Evolutionary conservation across 2,113 vertebrate species (phyloP), one percentile per base, ranked within the genome.

Genomic region (Scortum barcoo): DNA sequence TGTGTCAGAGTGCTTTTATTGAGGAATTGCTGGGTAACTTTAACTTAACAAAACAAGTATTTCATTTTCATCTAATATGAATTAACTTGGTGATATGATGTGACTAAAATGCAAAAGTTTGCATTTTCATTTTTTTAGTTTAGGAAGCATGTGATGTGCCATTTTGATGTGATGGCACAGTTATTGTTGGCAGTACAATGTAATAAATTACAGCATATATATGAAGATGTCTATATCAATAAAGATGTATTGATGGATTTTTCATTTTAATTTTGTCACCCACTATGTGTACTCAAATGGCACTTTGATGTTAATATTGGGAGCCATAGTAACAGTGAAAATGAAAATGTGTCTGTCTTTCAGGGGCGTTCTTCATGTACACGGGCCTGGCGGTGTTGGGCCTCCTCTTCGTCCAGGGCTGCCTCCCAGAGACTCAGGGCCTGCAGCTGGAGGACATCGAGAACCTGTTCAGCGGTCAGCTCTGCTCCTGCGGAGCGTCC

Each of bases 351-450:
- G 36, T 76, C 12, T 71, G 7, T 63, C 51, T 46, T 48, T 5
- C 95, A 99, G 98, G 98, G 68, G 97, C 96, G 0, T 99, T 99
- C 95, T 98, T 99, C 92, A 90, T 99, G 87, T 99, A 99, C 71
- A 88, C 97, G 0, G 96, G 96, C 16, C 95, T 99, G 83, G 96
- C 96, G 79, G 90, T 93, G 40, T 10, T 99, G 89, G 97, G 96
- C 81, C 95, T 99, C 72, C n/a, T 97, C 83, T 99, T 99, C 67
- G 78, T 99, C 84, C 94, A 95, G 0, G 95, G 97, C 88, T 99
- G 97, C 92, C 95, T 99, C 84, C 98, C 98, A 11, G 98, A 99
- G 94, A 99, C 98, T 13, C 96, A 96, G 91, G 98, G 98, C 76
- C 96, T 97, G 75, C 97, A 96, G 86, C 91, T 99, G 78, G 98